Evolutionary conservation across 1,140 invertebrate genomes (phyloP), one percentile per base, ranked within the genome.

Genomic region (Aphaenogaster ashmeadi): DNA sequence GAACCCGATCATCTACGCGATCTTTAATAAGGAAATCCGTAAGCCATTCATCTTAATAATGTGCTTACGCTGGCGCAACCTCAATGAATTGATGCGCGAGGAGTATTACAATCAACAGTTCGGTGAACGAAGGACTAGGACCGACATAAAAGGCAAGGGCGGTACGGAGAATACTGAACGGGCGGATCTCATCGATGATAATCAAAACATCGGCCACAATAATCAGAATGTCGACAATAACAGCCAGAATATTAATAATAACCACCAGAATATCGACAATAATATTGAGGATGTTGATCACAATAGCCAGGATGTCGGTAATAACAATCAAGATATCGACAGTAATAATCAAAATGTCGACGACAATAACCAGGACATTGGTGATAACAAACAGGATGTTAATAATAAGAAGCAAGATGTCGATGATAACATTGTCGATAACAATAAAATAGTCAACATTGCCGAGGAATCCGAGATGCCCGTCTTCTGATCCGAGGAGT

Each of bases 1-100:
- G 56, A 99, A 99, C 94, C 99, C 99, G 0, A 97, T 99, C 79
- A 99, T 99, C 64, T 99, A 99, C 95, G 98, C 98, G 0, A 99
- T 98, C 5, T 96, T 99, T 36, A 99, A 99, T 92, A 96, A 98
- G 58, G 98, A 99, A 93, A 99, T 99, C 94, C 97, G 99, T 75
- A 98, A 98, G 92, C 98, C 98, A 8, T 99, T 99, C 99, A 62
- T 96, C 99, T 0, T 98, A 97, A 69, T 69, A 50, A 69, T 69
- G 66, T 69, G 66, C 95, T 98, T 98, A 94, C 97, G 98, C 36
- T 99, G 98, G 94, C 97, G 97, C 56, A 98, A 98, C 75, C 96
- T 99, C 62, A 98, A 99, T 93, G 97, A 97, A 89, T 98, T 98
- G 96, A 98, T 99, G 98, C 96, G 98, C 5, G 98, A 98, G 91